Conservation (phyloP, 2,113 vertebrate genomes). For the Amia ocellicauda region DNA sequence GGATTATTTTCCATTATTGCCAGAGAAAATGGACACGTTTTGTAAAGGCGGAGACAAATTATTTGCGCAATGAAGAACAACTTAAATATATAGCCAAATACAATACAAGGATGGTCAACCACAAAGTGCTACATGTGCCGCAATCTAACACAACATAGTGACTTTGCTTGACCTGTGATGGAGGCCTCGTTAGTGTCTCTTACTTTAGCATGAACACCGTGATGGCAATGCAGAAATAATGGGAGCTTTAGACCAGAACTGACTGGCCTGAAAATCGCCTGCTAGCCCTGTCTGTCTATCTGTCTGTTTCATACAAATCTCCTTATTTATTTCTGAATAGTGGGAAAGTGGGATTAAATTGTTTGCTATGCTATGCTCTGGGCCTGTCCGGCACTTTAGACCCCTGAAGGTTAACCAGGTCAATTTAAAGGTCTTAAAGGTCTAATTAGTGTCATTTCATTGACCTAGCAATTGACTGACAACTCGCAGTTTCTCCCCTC, state of each 20-base stretch:
- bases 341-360: too few relatives aligned
- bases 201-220: too few relatives aligned
- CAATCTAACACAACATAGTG: conserved; percentile 26
- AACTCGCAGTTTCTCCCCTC: too few relatives aligned
- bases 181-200: too few relatives aligned
- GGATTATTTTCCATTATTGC: conserved; percentile 54
- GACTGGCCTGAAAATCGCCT: conserved; percentile 26
- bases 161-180: conserved; percentile 3
- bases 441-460: too few relatives aligned
- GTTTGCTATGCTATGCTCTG: conserved; percentile 16
- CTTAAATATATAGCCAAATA: conserved; percentile 19
- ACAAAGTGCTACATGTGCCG: conserved; percentile 55
- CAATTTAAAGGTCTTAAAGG: conserved; percentile 12
- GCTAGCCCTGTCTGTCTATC: conserved; percentile 19
- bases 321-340: conserved; percentile 18
- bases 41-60: conserved; percentile 35
- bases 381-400: conserved; percentile 13
- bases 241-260: conserved; percentile 31
- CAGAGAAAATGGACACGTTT: conserved; percentile 26
- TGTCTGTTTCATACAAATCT: conserved; percentile 18
- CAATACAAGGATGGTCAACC: conserved; percentile 50
- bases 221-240: conserved; percentile 6
- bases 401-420: too few relatives aligned
- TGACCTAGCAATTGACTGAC: too few relatives aligned
- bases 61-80: conserved; percentile 50